Percentiles rank a stretch among this genome's conserved stretches.
These are phyloP conservation scores for Apamea epomidion DNA, from an alignment of 2,888 invertebrate genomes.

Conservation along the genomic window DNA sequence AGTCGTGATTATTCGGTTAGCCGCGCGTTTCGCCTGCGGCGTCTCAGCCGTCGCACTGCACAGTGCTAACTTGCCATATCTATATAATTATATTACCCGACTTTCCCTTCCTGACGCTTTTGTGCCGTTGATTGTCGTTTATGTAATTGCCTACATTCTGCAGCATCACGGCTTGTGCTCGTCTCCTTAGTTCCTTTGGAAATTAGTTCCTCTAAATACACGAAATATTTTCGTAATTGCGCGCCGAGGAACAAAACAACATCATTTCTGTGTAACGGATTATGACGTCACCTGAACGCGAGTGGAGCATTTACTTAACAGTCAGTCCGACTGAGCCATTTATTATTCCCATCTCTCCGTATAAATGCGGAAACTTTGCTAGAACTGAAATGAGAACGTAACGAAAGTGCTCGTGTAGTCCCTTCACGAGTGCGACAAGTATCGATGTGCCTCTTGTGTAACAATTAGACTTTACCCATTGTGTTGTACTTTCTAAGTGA, in stretches of 20 bases:
- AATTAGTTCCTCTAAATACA: constrained; percentile 77
- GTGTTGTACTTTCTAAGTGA: constrained; percentile 84
- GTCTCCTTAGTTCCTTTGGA: constrained; percentile 74
- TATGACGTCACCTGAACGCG: constrained; percentile 66
- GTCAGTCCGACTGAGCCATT: constrained; percentile 56
- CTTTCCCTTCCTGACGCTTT: constrained; percentile 85
- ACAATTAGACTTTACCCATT: constrained; percentile 80
- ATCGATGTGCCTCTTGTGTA: constrained; percentile 79
- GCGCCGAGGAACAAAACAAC: constrained; percentile 74
- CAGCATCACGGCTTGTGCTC: constrained; percentile 75
- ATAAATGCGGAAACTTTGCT: constrained; percentile 59
- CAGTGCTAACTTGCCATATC: constrained; percentile 81
- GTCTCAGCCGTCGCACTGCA: constrained; percentile 70
- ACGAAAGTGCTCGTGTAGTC: constrained; percentile 60
- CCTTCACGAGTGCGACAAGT: constrained; percentile 71
- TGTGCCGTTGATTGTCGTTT: constrained; percentile 87
- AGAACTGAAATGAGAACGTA: constrained; percentile 57
- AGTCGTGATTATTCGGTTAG: constrained; percentile 63
- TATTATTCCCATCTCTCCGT: constrained; percentile 61
- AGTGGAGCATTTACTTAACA: constrained; percentile 59
- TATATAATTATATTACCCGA: constrained; percentile 85
- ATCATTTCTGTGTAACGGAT: constrained; percentile 70
- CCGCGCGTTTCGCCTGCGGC: constrained; percentile 69
- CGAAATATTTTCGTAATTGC: constrained; percentile 85
- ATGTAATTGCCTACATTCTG: constrained; percentile 85